Evolutionary conservation across 2,888 invertebrate species (phyloP), one percentile per base, ranked within the genome.

Genomic region (Eustalomyia histrio): DNA sequence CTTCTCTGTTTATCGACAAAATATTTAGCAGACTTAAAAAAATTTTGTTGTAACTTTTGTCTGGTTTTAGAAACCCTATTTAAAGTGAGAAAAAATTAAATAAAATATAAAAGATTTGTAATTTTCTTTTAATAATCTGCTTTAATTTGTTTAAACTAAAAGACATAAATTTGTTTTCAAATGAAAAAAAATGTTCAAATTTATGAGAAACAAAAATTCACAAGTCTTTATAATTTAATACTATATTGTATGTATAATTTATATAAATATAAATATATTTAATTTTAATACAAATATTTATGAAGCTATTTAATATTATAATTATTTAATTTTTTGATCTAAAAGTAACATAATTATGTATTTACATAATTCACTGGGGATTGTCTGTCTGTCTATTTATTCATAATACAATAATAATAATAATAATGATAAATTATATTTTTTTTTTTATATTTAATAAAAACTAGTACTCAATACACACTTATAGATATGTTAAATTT

Each of bases 351-450:
- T n/a, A n/a, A n/a, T 55, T 63, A 55, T 61, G n/a, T 47, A 76
- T n/a, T 50, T 57, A 17, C 10, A 72, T 79, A 72, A 64, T 84
- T 84, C 84, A 84, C 84, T 84, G 84, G 84, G 72, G 84, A 84
- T 84, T 84, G 83, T 84, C 84, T 83, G 83, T 84, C 84, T 83
- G 76, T 80, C 65, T 80, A 76, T 80, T 52, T 61, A 57, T 63
- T 61, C 52, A 53, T 35, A 39, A 72, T 67, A 29, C 18, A 6
- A 47, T 50, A 57, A 53, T 33, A 68, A 58, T 50, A 78, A 68
- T 65, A 74, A 65, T 55, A n/a, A n/a, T n/a, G n/a, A n/a, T n/a
- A 58, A 50, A 63, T 61, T 52, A 29, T 65, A 53, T 53, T n/a
- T n/a, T n/a, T n/a, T n/a, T n/a, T n/a, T n/a, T n/a, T 43, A 17